Percentiles rank a stretch among this genome's conserved stretches.
Conservation (phyloP, 2,888 invertebrate species). For the Himalopsyche japonica region DNA sequence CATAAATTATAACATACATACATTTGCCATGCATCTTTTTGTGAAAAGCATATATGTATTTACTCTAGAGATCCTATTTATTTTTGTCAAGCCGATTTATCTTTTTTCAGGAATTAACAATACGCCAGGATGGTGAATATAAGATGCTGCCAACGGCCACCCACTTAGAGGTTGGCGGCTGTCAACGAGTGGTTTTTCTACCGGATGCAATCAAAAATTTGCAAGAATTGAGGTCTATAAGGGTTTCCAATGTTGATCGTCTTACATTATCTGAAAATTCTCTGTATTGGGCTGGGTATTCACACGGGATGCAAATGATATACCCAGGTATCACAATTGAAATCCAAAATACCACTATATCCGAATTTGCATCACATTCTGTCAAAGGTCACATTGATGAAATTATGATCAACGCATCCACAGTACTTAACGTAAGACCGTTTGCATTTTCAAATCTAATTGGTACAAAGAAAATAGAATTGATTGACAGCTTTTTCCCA, state of each 20-base stretch:
- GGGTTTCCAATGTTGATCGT: constrained; percentile 65
- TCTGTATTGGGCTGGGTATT: constrained; percentile 57
- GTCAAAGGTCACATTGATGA: constrained; percentile 74
- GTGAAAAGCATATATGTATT: neutral
- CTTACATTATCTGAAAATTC: constrained; percentile 66
- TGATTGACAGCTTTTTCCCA: constrained; percentile 64
- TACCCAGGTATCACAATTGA: constrained; percentile 58
- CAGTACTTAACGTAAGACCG: constrained; percentile 65
- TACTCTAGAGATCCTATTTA: neutral
- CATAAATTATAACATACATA: too few relatives aligned
- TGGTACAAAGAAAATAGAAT: constrained; percentile 65
- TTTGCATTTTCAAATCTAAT: constrained; percentile 76
- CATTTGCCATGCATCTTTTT: neutral
- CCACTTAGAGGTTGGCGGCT: constrained; percentile 68
- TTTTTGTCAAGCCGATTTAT: neutral
- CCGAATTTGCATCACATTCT: constrained; percentile 62
- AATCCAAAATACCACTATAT: constrained; percentile 57
- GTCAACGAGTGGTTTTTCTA: constrained; percentile 64
- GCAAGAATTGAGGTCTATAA: constrained; percentile 64
- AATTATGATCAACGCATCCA: constrained; percentile 66
- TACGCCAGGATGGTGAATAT: constrained; percentile 60
- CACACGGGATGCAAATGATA: constrained; percentile 59
- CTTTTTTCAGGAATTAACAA: constrained; percentile 60
- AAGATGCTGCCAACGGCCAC: constrained; percentile 58
- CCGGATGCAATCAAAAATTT: constrained; percentile 64